These are phyloP conservation scores for Hylia prasina DNA, from an alignment of 2,113 vertebrate species.

Conservation along the genomic window DNA sequence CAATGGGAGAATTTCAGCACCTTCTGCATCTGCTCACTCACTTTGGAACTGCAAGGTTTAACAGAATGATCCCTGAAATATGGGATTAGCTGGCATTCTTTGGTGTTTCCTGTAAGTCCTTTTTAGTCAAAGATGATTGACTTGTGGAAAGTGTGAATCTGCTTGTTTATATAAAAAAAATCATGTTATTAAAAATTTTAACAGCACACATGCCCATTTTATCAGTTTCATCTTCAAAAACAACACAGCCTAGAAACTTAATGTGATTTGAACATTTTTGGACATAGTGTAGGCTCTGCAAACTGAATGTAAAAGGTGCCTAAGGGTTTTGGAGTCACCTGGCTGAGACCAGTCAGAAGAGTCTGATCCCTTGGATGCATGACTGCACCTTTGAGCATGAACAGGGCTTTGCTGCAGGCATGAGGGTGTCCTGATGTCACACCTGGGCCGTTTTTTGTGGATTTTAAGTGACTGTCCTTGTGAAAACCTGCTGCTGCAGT, in stretches of 20 bases:
- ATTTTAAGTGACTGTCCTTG: not conserved
- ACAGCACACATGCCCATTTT: not conserved
- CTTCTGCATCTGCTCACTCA: not conserved
- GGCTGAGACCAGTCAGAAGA: not conserved
- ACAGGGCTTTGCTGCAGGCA: not conserved
- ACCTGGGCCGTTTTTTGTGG: rapidly evolving
- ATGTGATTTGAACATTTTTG: not conserved
- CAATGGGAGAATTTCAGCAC: not conserved
- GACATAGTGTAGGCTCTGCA: not conserved
- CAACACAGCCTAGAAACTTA: not conserved
- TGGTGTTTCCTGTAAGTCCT: not conserved
- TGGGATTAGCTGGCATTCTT: not conserved
- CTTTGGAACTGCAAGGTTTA: not conserved
- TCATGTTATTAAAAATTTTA: not conserved
- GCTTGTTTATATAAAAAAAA: not conserved
- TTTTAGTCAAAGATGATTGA: not conserved
- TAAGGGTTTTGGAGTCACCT: not conserved
- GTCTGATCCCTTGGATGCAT: not conserved
- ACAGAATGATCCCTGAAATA: not conserved
- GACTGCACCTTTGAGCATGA: not conserved
- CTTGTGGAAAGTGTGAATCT: not conserved
- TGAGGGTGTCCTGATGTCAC: not conserved
- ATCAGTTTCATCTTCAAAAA: not conserved
- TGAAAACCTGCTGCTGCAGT: not conserved
- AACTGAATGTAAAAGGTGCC: not conserved